Conservation (phyloP, 2,797 vertebrate genomes). For the Pangasius krempfi region DNA sequence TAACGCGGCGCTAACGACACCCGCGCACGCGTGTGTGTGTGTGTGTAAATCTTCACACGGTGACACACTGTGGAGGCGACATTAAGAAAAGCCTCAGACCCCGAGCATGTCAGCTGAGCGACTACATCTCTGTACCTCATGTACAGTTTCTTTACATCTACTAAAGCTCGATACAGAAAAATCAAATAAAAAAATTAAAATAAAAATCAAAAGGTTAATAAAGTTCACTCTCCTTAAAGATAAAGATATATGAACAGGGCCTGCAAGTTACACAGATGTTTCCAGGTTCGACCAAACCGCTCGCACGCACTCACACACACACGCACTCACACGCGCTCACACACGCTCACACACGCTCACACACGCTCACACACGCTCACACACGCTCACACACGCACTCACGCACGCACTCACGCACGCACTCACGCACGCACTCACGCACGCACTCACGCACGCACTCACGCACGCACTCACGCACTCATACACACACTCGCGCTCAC, state of each 20-base stretch:
- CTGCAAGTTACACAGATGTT: neutral
- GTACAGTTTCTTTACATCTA: neutral
- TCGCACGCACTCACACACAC: neutral
- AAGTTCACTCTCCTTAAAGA: neutral
- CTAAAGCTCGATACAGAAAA: neutral
- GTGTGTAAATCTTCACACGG: no score
- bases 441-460: neutral
- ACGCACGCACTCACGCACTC: neutral
- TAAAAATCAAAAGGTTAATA: conserved; percentile 9
- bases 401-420: conserved; percentile 38
- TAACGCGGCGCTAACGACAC: neutral
- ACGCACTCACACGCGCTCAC: neutral
- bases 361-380: no score
- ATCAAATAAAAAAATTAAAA: neutral
- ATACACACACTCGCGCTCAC: neutral
- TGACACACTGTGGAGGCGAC: neutral
- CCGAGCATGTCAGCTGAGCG: neutral
- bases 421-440: neutral
- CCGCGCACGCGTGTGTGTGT: no score
- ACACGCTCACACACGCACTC: neutral
- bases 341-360: conserved; percentile 37
- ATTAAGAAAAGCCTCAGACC: neutral
- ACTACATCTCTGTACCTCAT: neutral
- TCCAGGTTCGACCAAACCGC: neutral
- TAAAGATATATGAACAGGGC: neutral